These are phyloP conservation scores for Drosophila melanica DNA, from an alignment of 1,140 invertebrate genomes.

Conservation along the genomic window DNA sequence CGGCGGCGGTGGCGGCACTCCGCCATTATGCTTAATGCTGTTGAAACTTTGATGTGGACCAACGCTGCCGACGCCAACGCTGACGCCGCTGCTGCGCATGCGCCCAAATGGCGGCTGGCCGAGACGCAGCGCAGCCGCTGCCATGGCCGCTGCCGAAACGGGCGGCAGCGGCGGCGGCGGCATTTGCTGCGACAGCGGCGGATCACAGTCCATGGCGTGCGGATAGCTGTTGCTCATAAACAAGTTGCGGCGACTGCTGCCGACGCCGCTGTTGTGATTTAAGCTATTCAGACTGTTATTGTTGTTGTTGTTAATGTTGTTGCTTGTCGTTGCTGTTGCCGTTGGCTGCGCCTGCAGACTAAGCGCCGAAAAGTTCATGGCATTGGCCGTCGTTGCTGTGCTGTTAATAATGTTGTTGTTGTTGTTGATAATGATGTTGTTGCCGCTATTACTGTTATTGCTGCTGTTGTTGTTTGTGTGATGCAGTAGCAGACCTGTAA, in stretches of 20 bases:
- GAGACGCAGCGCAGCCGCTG: conserved; percentile 40
- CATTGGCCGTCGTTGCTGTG: conserved; percentile 50
- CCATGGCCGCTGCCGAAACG: conserved; percentile 31
- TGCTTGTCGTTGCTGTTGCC: conserved; percentile 16
- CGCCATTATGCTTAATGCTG: conserved; percentile 41
- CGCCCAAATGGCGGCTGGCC: conserved; percentile 45
- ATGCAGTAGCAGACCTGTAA: conserved; percentile 72
- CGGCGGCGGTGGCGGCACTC: background rate
- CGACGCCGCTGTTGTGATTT: conserved; percentile 48
- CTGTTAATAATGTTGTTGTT: conserved; percentile 12
- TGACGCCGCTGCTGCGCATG: conserved; percentile 45
- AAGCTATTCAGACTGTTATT: conserved; percentile 69
- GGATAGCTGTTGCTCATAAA: conserved; percentile 67
- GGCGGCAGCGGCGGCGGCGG: conserved; percentile 55
- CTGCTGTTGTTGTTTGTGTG: conserved; percentile 35
- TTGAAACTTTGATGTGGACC: conserved; percentile 33
- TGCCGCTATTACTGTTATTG: background rate
- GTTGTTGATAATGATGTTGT: conserved; percentile 17
- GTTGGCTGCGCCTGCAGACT: conserved; percentile 59
- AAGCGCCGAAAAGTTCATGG: conserved; percentile 68
- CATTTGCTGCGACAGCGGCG: conserved; percentile 55
- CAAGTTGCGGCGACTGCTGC: conserved; percentile 46
- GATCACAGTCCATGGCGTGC: conserved; percentile 83
- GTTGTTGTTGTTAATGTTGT: conserved; percentile 34
- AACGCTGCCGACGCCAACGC: background rate